Evolutionary conservation across 2,888 invertebrate genomes (phyloP).

Genomic region (Oligia latruncula): DNA sequence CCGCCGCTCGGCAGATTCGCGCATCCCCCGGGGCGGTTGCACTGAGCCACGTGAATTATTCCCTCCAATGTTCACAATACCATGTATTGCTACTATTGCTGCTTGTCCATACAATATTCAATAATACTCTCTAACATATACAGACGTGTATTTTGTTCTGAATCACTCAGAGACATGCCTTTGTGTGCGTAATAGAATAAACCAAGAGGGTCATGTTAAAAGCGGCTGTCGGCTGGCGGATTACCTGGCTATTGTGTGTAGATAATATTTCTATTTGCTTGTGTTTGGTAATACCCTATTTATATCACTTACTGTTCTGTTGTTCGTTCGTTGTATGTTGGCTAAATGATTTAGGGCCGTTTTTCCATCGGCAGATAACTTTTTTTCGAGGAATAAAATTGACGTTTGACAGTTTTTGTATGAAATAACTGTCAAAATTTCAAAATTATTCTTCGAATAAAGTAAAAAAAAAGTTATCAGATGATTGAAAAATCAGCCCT

Average conservation of each 20-base stretch:
- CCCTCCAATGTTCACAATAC: slow-evolving; percentile 66
- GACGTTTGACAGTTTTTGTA: too few relatives aligned
- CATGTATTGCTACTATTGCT: slow-evolving; percentile 69
- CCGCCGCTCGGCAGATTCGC: slow-evolving; percentile 74
- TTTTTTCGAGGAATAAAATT: too few relatives aligned
- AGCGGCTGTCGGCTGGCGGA: slow-evolving; percentile 42
- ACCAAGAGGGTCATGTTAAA: slow-evolving; percentile 46
- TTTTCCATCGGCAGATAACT: too few relatives aligned
- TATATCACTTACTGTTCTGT: slow-evolving; percentile 55
- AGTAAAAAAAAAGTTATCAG: too few relatives aligned
- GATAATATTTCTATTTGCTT: slow-evolving; percentile 52
- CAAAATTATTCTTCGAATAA: too few relatives aligned
- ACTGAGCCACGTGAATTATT: slow-evolving; percentile 73
- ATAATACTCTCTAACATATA: slow-evolving; percentile 9
- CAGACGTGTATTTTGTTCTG: slow-evolving; percentile 29
- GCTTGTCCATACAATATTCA: slow-evolving; percentile 46
- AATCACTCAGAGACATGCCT: slow-evolving; percentile 19
- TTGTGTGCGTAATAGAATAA: slow-evolving; percentile 43
- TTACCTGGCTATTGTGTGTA: slow-evolving; percentile 53
- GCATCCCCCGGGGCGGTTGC: slow-evolving; percentile 76
- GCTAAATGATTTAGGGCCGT: slow-evolving; percentile 19
- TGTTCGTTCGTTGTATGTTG: slow-evolving; percentile 8
- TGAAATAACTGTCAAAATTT: too few relatives aligned
- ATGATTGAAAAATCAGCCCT: too few relatives aligned
- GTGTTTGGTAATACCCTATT: slow-evolving; percentile 54